Conservation (phyloP, 1,140 invertebrate species). For the Drusus annulatus region DNA sequence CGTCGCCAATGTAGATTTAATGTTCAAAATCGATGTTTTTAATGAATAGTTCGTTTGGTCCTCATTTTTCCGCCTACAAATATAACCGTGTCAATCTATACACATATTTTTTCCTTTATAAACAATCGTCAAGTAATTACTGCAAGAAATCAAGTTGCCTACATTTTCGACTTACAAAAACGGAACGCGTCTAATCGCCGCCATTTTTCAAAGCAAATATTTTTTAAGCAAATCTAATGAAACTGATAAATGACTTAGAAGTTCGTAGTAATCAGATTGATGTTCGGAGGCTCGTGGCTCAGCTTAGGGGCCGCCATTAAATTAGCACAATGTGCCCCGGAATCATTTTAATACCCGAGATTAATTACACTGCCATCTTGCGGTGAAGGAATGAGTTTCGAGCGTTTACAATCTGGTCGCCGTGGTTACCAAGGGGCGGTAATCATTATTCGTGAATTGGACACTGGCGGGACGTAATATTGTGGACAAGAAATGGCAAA, state of each 20-base stretch:
- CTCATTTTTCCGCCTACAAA: no score
- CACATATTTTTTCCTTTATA: no score
- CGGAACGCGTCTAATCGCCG: no score
- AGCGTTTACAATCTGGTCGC: background rate
- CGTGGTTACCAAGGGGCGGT: background rate
- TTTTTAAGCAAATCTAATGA: background rate
- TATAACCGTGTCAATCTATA: no score
- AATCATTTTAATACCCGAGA: conserved; percentile 8
- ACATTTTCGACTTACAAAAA: no score
- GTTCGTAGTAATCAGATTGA: background rate
- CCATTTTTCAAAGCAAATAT: background rate
- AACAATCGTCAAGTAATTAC: no score
- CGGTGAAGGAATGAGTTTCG: background rate
- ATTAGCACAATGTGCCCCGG: background rate
- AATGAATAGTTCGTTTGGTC: no score
- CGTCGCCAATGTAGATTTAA: no score
- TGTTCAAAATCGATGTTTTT: no score
- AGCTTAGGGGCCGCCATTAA: background rate
- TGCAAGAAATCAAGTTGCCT: no score
- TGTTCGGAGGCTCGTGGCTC: background rate
- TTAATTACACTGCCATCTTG: conserved; percentile 27
- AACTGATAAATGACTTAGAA: background rate
- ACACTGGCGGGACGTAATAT: background rate
- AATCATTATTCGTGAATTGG: background rate
- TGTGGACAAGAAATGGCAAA: no score